Conservation (phyloP, 1,140 invertebrate genomes). For the Drosophila sp. region DNA sequence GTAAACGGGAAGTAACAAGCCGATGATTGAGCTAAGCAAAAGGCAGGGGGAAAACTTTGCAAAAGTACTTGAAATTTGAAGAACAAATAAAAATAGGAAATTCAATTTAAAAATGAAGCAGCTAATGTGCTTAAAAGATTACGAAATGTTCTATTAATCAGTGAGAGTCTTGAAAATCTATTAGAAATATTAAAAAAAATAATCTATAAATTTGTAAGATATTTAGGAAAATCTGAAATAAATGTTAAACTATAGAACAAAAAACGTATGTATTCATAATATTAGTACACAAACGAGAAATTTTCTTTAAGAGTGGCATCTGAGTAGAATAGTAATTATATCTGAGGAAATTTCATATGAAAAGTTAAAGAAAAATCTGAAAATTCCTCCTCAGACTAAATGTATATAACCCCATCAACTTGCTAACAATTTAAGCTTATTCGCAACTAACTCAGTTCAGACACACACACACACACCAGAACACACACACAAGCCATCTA, state of each 20-base stretch:
- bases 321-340: no score
- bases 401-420: background rate
- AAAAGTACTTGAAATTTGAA: background rate
- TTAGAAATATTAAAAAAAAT: background rate
- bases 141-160: background rate
- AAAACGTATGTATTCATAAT: background rate
- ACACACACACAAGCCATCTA: constrained; percentile 50
- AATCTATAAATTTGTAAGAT: no score
- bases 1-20: background rate
- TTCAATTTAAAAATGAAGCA: background rate
- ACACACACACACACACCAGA: background rate
- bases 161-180: background rate
- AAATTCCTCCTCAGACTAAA: background rate
- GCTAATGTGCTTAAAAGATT: background rate
- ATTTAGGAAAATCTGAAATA: background rate
- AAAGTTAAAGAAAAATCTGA: background rate
- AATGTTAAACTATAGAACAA: background rate
- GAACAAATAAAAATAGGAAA: background rate
- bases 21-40: background rate
- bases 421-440: constrained; percentile 44
- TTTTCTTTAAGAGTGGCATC: no score
- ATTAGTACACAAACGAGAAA: no score
- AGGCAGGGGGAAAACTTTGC: background rate
- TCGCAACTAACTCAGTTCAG: constrained; percentile 21
- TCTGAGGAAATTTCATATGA: background rate